These are phyloP conservation scores for Megaptera novaeangliae DNA, from an alignment of 2,113 vertebrate species.

Conservation along the genomic window DNA sequence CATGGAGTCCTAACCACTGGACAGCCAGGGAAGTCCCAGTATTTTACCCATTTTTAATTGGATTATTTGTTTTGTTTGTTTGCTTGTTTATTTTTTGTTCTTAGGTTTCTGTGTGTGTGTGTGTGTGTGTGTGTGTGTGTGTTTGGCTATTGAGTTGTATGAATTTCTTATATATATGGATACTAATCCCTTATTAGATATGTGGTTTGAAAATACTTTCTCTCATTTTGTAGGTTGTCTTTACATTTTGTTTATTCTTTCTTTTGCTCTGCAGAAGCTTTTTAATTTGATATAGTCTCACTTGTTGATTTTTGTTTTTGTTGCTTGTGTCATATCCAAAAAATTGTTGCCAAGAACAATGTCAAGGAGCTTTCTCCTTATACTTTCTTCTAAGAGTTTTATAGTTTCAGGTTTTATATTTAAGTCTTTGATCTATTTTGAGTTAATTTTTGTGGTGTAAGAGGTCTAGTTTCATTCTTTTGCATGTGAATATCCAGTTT, in stretches of 20 bases:
- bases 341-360: not conserved
- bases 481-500: not conserved
- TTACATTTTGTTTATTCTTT: not conserved
- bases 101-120: not conserved
- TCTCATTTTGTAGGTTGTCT: not conserved
- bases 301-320: not conserved
- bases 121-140: not conserved
- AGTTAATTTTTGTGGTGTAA: not conserved
- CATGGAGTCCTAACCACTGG: no score
- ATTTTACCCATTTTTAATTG: not conserved
- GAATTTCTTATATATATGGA: not conserved
- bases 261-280: not conserved
- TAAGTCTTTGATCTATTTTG: not conserved
- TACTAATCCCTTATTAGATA: not conserved
- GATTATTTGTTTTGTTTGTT: not conserved
- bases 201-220: not conserved
- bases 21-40: no score
- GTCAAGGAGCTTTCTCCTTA: not conserved
- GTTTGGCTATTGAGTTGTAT: not conserved
- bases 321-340: not conserved
- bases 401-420: not conserved
- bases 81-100: not conserved
- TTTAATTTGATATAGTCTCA: not conserved
- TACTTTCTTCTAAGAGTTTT: not conserved
- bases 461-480: not conserved